These are phyloP conservation scores for Drosophila subsilvestris DNA, from an alignment of 2,888 invertebrate genomes.

Conservation along the genomic window DNA sequence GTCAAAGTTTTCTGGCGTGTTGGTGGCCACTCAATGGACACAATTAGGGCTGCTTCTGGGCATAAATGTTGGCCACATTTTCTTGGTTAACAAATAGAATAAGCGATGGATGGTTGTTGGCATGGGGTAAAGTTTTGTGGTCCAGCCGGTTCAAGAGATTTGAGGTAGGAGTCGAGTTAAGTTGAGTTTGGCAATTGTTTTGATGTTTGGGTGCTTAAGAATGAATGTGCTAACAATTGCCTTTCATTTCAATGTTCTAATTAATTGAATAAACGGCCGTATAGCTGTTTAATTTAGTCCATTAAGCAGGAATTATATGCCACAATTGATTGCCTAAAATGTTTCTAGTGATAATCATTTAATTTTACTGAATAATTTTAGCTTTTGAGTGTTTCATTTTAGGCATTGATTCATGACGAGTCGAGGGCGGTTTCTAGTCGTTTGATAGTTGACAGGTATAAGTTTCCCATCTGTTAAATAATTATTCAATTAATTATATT, in stretches of 20 bases:
- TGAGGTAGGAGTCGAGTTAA: not conserved
- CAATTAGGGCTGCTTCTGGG: constrained; percentile 15
- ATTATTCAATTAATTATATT: no score
- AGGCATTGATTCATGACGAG: no score
- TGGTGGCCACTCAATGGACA: constrained; percentile 5
- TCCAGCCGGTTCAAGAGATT: not conserved
- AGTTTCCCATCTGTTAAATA: no score
- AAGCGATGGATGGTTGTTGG: not conserved
- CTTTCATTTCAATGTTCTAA: not conserved
- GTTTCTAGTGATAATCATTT: no score
- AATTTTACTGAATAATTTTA: no score
- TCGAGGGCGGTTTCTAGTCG: no score
- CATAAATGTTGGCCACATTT: not conserved
- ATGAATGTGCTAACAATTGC: not conserved
- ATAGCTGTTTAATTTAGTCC: not conserved
- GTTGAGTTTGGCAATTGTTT: not conserved
- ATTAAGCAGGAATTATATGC: no score
- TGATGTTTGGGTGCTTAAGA: not conserved
- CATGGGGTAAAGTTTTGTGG: not conserved
- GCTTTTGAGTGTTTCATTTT: no score
- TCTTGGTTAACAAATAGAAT: not conserved
- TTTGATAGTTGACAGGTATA: no score
- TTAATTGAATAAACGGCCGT: not conserved
- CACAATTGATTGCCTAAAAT: no score
- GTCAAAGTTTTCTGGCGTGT: not conserved